A percentile compares a stretch with the other conserved stretches of the same genome.
Evolutionary conservation across 1,140 invertebrate species (phyloP).

Genomic region (Diorhabda carinulata): DNA sequence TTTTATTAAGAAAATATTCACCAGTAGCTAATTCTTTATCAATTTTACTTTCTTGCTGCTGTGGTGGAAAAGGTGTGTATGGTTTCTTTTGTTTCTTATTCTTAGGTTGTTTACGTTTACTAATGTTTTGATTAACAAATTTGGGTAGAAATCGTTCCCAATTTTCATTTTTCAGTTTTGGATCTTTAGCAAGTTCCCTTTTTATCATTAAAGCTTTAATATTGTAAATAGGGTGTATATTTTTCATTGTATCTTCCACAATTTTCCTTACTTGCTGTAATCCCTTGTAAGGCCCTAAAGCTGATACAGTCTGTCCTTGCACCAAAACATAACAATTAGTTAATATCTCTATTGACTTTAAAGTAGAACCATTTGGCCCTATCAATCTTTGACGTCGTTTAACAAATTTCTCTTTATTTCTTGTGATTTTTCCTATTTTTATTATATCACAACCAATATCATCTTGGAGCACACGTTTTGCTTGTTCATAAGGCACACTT

Average conservation of each 20-base stretch:
- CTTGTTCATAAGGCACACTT: conserved; percentile 97
- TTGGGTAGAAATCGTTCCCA: conserved; percentile 98
- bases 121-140: conserved; percentile 89
- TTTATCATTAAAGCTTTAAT: conserved; percentile 99
- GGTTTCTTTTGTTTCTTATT: conserved; percentile 84
- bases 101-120: conserved; percentile 80
- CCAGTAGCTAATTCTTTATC: conserved; percentile 92
- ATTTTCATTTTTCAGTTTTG: conserved; percentile 86
- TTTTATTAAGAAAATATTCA: conserved; percentile 92
- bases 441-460: conserved; percentile 94
- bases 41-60: conserved; percentile 87
- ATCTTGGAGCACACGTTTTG: conserved; percentile 79
- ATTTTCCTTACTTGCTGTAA: conserved; percentile 88
- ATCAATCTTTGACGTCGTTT: conserved; percentile 93
- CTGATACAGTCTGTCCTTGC: conserved; percentile 96
- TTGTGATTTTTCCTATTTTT: conserved; percentile 88
- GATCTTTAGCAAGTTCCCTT: conserved; percentile 88
- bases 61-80: conserved; percentile 97
- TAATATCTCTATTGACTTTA: conserved; percentile 97
- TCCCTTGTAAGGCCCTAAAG: conserved; percentile 92
- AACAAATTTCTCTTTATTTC: conserved; percentile 93
- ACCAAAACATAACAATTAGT: conserved; percentile 97
- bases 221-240: conserved; percentile 99
- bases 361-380: conserved; percentile 93
- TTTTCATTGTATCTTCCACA: conserved; percentile 97